Evolutionary conservation across 2,888 invertebrate genomes (phyloP), one percentile per base, ranked within the genome.

Genomic region (Strigamia crassipes): DNA sequence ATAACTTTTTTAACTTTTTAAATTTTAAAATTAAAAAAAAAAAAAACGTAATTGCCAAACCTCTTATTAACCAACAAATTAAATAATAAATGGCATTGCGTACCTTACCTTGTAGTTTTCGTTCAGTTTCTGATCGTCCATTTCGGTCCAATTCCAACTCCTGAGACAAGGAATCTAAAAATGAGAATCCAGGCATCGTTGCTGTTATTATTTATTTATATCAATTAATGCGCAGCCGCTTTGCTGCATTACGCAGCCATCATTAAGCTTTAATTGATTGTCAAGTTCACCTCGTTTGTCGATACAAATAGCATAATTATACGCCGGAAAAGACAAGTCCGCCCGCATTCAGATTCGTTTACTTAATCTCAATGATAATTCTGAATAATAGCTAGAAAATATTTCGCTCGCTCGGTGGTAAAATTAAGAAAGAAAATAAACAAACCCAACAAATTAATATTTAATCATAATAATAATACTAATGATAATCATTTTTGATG

Each of bases 31-130:
- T n/a, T n/a, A n/a, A n/a, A n/a, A n/a, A n/a, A n/a, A n/a, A n/a
- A n/a, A n/a, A n/a, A n/a, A n/a, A n/a, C n/a, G n/a, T n/a, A n/a
- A n/a, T n/a, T n/a, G n/a, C n/a, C n/a, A n/a, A n/a, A n/a, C n/a
- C n/a, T n/a, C n/a, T n/a, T 5, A 34, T 34, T 5, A 34, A 34
- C 12, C 4, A 46, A 46, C 12, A 46, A 46, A 12, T 6, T 61
- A 61, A 61, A 38, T 38, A 38, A 46, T 46, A 46, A 46, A n/a
- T n/a, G 15, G 4, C 38, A 23, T 13, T n/a, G 73, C 27, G 27
- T 21, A 80, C 81, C 84, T 81, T 79, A 84, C 84, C 84, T 84
- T 84, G 84, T 81, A 84, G 83, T 83, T 84, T 84, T 81, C 84
- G 83, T 61, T 84, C 84, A 12, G 83, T 82, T 80, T 84, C 84